Evolutionary conservation across 2,888 invertebrate genomes (phyloP).

Genomic region (Oithona nana): DNA sequence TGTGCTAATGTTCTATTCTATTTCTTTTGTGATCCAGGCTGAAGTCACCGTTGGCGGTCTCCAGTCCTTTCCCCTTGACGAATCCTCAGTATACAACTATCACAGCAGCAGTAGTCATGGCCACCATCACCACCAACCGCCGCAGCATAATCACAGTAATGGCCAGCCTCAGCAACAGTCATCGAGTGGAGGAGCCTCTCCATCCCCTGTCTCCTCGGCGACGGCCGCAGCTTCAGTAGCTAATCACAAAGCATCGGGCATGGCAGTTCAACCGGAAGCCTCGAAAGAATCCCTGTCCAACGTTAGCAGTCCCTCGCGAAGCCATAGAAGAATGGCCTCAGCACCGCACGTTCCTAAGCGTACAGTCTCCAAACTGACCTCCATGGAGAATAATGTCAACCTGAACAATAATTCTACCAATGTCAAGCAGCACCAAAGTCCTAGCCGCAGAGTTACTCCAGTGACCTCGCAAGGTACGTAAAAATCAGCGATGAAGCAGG

Average conservation of each 20-base stretch:
- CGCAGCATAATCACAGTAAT: background rate
- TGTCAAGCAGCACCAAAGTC: background rate
- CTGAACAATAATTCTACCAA: background rate
- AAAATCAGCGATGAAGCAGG: too few species aligned
- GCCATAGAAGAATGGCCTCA: background rate
- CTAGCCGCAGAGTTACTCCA: background rate
- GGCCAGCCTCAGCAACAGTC: background rate
- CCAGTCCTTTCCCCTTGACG: constrained; percentile 1
- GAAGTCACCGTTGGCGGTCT: background rate
- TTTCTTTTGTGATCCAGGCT: too few species aligned
- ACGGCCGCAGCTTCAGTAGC: background rate
- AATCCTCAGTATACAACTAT: background rate
- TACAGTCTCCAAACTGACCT: constrained; percentile 8
- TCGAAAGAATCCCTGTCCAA: background rate
- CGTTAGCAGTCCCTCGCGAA: background rate
- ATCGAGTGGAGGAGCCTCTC: background rate
- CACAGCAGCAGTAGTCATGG: background rate
- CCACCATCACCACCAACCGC: background rate
- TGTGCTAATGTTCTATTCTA: too few species aligned
- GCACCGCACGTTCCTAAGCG: constrained; percentile 9
- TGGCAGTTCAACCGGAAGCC: background rate
- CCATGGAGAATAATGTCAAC: background rate
- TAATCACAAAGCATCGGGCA: background rate
- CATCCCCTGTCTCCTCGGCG: background rate
- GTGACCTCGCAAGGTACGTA: background rate